Evolutionary conservation across 2,113 vertebrate genomes (phyloP).

Genomic region (Pelmatolapia mariae): DNA sequence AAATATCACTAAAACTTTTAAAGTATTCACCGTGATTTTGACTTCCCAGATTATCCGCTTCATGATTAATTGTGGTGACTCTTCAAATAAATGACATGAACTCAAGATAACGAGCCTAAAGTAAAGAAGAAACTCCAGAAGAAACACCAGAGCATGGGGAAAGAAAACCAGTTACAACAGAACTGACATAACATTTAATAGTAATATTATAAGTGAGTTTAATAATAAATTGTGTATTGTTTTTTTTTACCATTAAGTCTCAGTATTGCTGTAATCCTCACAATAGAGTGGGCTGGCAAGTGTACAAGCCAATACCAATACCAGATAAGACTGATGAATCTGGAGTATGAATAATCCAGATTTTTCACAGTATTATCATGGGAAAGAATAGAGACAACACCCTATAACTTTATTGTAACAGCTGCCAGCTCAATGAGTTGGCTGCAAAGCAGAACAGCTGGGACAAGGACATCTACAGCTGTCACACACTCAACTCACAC

Average conservation of each 20-base stretch:
- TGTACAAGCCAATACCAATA: neutral
- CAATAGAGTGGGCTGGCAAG: neutral
- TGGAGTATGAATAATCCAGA: neutral
- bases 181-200: neutral
- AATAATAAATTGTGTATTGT: neutral
- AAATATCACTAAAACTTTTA: neutral
- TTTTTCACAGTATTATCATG: neutral
- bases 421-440: constrained; percentile 48
- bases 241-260: neutral
- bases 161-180: neutral
- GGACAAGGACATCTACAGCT: constrained; percentile 36
- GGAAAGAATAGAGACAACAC: constrained; percentile 5
- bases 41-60: neutral
- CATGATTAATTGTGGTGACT: neutral
- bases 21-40: neutral
- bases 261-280: neutral
- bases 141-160: neutral
- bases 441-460: constrained; percentile 57
- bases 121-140: neutral
- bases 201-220: neutral
- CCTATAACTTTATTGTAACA: constrained; percentile 41
- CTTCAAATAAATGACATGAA: neutral
- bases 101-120: neutral
- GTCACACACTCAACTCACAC: constrained; percentile 7
- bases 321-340: neutral